Conservation (phyloP, 2,888 invertebrate genomes). For the Oasisia sp. region DNA sequence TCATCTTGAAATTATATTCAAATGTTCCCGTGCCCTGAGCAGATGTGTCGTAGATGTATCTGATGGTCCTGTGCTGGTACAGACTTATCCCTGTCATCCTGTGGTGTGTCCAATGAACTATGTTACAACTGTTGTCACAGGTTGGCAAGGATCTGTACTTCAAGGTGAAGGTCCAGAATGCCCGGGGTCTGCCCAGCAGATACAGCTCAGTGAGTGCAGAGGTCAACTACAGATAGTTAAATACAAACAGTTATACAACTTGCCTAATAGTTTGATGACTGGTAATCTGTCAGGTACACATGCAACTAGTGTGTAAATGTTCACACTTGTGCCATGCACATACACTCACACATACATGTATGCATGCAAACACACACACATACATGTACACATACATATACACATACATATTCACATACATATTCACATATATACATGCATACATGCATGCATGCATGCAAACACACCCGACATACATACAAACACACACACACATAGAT, state of each 20-base stretch:
- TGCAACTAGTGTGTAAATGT: neutral
- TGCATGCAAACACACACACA: neutral
- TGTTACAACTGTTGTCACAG: slow-evolving; percentile 42
- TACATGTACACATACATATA: neutral
- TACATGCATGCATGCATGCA: neutral
- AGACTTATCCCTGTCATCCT: neutral
- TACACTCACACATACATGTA: too few species aligned
- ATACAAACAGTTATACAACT: neutral
- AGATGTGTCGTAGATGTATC: too few species aligned
- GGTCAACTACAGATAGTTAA: neutral
- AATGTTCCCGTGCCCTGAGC: too few species aligned
- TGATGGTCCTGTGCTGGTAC: neutral
- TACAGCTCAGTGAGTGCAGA: slow-evolving; percentile 63
- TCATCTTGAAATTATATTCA: too few species aligned
- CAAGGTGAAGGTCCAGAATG: slow-evolving; percentile 67
- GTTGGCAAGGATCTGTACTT: slow-evolving; percentile 68
- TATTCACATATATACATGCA: neutral
- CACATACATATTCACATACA: neutral
- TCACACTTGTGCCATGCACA: neutral
- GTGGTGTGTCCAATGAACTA: neutral
- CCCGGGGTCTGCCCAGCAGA: slow-evolving; percentile 67
- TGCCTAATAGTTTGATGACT: neutral
- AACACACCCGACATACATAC: neutral
- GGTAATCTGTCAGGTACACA: too few species aligned
- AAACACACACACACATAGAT: neutral